phyloP scores from a whole-genome alignment of 2,888 invertebrate species.

The Ormyrus thymus region DNA sequence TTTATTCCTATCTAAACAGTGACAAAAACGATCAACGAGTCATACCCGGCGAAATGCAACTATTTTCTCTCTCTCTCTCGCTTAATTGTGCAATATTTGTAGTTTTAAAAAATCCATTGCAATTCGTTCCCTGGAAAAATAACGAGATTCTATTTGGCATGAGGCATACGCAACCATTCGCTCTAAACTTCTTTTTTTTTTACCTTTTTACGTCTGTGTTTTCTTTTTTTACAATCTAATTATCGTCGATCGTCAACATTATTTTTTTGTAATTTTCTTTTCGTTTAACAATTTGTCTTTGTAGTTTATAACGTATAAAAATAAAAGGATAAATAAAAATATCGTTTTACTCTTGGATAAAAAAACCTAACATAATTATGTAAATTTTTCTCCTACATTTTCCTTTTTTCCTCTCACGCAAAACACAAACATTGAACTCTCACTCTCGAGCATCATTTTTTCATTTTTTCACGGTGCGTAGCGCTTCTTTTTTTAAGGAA shows the following conservation, averaged over 20 bases:
- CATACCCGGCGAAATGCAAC: constrained; percentile 42
- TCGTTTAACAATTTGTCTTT: constrained; percentile 54
- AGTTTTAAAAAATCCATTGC: constrained; percentile 42
- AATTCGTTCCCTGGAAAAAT: constrained; percentile 48
- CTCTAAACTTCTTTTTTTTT: constrained; percentile 13
- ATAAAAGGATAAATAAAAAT: constrained; percentile 72
- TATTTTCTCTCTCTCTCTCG: constrained; percentile 36
- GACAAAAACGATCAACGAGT: constrained; percentile 44
- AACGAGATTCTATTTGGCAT: constrained; percentile 57
- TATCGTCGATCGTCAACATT: constrained; percentile 57
- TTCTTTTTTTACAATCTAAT: constrained; percentile 41
- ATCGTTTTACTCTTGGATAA: constrained; percentile 67
- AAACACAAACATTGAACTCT: constrained; percentile 25
- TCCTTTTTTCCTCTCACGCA: constrained; percentile 20
- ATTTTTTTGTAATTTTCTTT: constrained; percentile 54
- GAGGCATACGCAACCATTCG: constrained; percentile 44
- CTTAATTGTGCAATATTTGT: constrained; percentile 48
- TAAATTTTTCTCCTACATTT: constrained; percentile 47
- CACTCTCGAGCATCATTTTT: constrained; percentile 39
- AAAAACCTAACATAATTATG: constrained; percentile 62
- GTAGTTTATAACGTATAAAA: constrained; percentile 66
- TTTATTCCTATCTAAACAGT: constrained; percentile 44
- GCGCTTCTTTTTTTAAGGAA: constrained; percentile 17
- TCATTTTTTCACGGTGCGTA: constrained; percentile 31
- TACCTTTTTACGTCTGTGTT: constrained; percentile 33